Evolutionary conservation across 2,113 vertebrate species (phyloP).

Genomic region (Ia io): DNA sequence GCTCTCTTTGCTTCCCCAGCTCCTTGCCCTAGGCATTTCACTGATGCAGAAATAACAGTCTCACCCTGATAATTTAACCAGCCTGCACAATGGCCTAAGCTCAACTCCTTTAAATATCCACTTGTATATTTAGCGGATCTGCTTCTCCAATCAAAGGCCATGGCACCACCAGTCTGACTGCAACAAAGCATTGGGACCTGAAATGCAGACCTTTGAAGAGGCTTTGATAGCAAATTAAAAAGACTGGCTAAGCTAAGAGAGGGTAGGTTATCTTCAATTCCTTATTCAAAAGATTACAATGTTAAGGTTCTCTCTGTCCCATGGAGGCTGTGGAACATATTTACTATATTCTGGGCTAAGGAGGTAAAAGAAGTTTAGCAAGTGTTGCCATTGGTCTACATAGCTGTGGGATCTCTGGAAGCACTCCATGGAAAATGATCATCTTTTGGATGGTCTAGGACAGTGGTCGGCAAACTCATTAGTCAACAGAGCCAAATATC

Average conservation of each 20-base stretch:
- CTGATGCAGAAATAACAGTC: neutral
- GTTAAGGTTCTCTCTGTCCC: neutral
- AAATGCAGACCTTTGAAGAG: neutral
- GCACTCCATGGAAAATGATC: neutral
- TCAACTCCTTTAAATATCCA: neutral
- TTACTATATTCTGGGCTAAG: neutral
- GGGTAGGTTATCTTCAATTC: neutral
- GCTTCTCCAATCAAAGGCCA: neutral
- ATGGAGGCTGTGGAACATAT: neutral
- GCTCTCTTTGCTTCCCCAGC: neutral
- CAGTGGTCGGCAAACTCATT: too few species aligned
- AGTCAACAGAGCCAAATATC: too few species aligned
- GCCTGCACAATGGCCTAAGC: neutral
- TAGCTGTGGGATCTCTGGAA: neutral
- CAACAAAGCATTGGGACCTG: neutral
- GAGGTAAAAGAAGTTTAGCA: neutral
- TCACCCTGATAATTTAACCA: neutral
- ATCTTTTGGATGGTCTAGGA: neutral
- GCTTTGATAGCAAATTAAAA: neutral
- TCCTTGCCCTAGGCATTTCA: neutral
- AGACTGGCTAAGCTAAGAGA: neutral
- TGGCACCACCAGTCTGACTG: neutral
- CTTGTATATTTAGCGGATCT: neutral
- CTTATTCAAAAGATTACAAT: neutral
- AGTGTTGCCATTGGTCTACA: neutral